Conservation (phyloP, 1,140 invertebrate species). For the Drosophila ficusphila region DNA sequence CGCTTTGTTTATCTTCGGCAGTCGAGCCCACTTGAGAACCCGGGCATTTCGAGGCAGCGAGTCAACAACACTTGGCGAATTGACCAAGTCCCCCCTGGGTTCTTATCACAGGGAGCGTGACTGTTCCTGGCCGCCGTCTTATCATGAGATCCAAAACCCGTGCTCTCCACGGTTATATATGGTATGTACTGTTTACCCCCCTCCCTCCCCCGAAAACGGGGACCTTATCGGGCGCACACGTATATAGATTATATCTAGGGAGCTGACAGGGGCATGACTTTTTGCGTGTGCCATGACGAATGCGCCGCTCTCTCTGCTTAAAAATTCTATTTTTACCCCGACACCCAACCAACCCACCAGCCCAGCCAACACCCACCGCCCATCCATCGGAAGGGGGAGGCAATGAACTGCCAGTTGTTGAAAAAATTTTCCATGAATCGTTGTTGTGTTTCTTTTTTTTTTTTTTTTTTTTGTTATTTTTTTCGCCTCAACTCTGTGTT, state of each 20-base stretch:
- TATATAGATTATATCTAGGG: slow-evolving; percentile 70
- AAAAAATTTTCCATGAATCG: slow-evolving; percentile 80
- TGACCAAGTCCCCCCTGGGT: slow-evolving; percentile 62
- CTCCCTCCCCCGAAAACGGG: not conserved
- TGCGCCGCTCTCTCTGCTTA: slow-evolving; percentile 28
- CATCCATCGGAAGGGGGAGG: slow-evolving; percentile 29
- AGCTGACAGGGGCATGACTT: slow-evolving; percentile 67
- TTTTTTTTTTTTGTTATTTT: slow-evolving; percentile 16
- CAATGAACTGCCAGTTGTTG: slow-evolving; percentile 77
- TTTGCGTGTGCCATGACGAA: slow-evolving; percentile 81
- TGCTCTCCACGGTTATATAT: slow-evolving; percentile 52
- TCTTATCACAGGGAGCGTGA: slow-evolving; percentile 52
- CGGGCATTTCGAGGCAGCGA: slow-evolving; percentile 16
- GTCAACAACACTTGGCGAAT: slow-evolving; percentile 76
- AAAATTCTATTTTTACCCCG: slow-evolving; percentile 53
- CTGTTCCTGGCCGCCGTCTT: slow-evolving; percentile 42
- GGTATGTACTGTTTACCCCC: not conserved
- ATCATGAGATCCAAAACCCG: slow-evolving; percentile 76
- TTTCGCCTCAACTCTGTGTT: slow-evolving; percentile 33
- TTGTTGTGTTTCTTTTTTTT: slow-evolving; percentile 48
- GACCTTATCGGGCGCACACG: slow-evolving; percentile 26
- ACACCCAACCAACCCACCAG: slow-evolving; percentile 1
- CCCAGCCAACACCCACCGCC: slow-evolving; percentile 7
- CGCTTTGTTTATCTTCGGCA: slow-evolving; percentile 48
- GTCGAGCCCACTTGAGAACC: slow-evolving; percentile 67